Percentiles rank a stretch among this genome's conserved stretches.
Conservation (phyloP, 1,140 invertebrate genomes). For the Tenebrio molitor region DNA sequence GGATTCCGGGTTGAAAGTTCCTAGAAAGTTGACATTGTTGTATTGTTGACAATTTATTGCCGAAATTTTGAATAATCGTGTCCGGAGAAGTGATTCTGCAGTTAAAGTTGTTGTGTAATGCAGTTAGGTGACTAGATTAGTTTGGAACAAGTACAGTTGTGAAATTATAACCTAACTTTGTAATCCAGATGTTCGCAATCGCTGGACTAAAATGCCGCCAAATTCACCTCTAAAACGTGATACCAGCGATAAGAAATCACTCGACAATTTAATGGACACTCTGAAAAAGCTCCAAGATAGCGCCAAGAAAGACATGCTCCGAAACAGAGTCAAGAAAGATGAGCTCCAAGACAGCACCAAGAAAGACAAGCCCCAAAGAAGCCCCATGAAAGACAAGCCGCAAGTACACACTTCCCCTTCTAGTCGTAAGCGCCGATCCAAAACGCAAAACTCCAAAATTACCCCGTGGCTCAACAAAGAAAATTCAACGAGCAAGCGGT, state of each 20-base stretch:
- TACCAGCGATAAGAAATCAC: neutral
- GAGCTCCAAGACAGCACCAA: neutral
- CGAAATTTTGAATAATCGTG: too few relatives aligned
- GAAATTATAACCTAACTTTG: too few relatives aligned
- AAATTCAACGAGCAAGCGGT: neutral
- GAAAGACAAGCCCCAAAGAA: neutral
- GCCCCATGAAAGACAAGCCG: neutral
- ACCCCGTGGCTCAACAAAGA: constrained; percentile 6
- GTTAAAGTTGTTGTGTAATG: too few relatives aligned
- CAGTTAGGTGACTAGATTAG: too few relatives aligned
- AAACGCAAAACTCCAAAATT: neutral
- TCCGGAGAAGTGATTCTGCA: too few relatives aligned
- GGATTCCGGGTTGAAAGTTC: too few relatives aligned
- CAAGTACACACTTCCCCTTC: too few relatives aligned
- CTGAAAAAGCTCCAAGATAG: neutral
- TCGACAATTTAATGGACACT: neutral
- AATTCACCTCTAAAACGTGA: neutral
- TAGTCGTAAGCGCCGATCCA: too few relatives aligned
- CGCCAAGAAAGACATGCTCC: neutral
- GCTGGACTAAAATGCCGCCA: neutral
- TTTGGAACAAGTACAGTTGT: too few relatives aligned
- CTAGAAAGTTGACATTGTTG: too few relatives aligned
- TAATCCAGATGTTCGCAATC: too few relatives aligned
- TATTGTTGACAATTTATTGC: too few relatives aligned
- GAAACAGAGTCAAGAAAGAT: neutral